phyloP scores from a whole-genome alignment of 2,797 vertebrate genomes.

The Coluber constrictor region DNA sequence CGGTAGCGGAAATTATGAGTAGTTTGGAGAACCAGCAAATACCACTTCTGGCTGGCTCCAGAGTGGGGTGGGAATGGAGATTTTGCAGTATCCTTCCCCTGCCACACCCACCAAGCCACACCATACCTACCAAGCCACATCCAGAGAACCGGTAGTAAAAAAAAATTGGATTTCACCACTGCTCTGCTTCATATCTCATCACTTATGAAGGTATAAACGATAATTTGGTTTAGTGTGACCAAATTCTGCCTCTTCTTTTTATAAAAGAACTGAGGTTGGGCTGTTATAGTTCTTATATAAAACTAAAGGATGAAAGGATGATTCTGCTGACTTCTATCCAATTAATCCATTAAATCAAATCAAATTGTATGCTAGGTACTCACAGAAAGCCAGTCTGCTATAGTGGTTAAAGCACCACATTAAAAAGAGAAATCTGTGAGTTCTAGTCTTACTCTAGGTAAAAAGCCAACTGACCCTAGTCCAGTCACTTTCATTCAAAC shows the following conservation, averaged over 20 bases:
- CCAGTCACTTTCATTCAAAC: not conserved
- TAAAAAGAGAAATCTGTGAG: not conserved
- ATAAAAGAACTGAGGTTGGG: not conserved
- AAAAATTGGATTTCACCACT: too few species aligned
- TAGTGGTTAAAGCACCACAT: not conserved
- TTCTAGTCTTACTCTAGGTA: not conserved
- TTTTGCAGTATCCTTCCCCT: too few species aligned
- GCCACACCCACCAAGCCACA: too few species aligned
- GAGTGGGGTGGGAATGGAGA: too few species aligned
- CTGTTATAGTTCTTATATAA: not conserved
- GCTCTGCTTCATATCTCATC: not conserved
- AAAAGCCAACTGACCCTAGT: not conserved
- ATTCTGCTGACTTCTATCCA: not conserved
- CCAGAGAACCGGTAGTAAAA: too few species aligned
- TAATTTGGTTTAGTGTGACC: not conserved
- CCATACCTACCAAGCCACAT: too few species aligned
- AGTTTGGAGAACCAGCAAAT: too few species aligned
- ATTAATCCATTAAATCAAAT: not conserved
- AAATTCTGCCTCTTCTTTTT: not conserved
- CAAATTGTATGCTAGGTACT: not conserved
- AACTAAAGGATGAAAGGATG: not conserved
- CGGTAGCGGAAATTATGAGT: too few species aligned
- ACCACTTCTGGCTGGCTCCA: too few species aligned
- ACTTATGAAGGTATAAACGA: not conserved
- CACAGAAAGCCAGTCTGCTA: not conserved